Base-by-base conservation (phyloP, 2,888 invertebrate species). In the Acronicta leporina region DNA sequence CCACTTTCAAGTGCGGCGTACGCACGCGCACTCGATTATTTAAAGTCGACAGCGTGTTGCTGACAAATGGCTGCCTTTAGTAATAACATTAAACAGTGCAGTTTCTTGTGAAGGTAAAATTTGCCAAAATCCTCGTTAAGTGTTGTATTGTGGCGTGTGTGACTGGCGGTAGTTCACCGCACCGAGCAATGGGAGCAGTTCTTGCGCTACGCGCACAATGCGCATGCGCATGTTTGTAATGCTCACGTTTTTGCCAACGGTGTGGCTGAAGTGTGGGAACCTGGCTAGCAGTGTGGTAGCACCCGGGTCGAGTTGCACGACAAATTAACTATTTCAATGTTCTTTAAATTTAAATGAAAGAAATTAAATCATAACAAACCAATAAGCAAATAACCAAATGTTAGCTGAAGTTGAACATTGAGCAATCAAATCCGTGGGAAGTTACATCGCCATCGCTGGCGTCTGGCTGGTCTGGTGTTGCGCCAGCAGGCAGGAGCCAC, bases 161-260 rank as follows among this genome's bases (percentile, higher is more conserved):
- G 41, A 55, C 20, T 20, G 20, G 20, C 20, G 20, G 9, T 13
- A 7, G 45, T 30, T 8, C 30, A 10, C 15, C 13, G 20, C 11
- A 16, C 15, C 16, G 45, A 10, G 56, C 56, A 63, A 54, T 59
- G 44, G 27, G 70, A 57, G 59, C 57, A 60, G 16, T 74, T 70
- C 48, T 70, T 72, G 47, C 25, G 27, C 8, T 27, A 27, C 20
- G 45, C 13, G 48, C 50, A 48, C 58, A 58, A 53, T 60, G 58
- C 52, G 20, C 55, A 49, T 25, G 45, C 40, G 45, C 52, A 43
- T 38, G 25, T 27, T 33, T n/a, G 13, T 20, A 42, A 38, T 15
- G 13, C 44, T 25, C 63, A 59, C 61, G 69, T 69, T 73, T 73
- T 72, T 73, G 25, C 6, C 45, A 14, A 6, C 7, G 8, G 14